Evolutionary conservation across 1,140 invertebrate species (phyloP).

Genomic region (Drosophila asahinai): DNA sequence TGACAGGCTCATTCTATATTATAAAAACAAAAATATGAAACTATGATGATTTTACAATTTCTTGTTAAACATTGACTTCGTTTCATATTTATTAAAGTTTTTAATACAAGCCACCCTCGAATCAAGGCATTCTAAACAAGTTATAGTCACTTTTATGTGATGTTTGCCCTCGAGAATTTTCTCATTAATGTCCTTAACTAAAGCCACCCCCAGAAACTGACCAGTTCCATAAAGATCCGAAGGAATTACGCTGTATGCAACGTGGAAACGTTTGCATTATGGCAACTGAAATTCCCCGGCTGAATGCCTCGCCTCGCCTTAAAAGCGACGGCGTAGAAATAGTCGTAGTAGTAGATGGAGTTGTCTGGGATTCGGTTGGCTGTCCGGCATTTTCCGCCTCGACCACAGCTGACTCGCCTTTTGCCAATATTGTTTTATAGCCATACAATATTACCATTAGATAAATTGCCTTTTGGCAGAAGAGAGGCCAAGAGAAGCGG

Average conservation of each 20-base stretch:
- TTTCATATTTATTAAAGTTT: too few relatives aligned
- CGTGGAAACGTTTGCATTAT: constrained; percentile 24
- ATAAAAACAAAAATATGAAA: background rate
- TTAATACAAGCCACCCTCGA: background rate
- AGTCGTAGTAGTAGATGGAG: constrained; percentile 1
- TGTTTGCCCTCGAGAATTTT: background rate
- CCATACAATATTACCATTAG: constrained; percentile 83
- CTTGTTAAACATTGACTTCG: too few relatives aligned
- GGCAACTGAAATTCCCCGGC: constrained; percentile 35
- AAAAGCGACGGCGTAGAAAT: constrained; percentile 47
- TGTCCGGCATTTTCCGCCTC: constrained; percentile 19
- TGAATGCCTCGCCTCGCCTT: constrained; percentile 43
- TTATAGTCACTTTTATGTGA: background rate
- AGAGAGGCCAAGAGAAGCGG: background rate
- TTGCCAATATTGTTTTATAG: constrained; percentile 81
- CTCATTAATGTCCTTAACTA: constrained; percentile 14
- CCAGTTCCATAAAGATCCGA: background rate
- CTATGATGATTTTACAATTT: background rate
- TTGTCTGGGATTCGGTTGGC: background rate
- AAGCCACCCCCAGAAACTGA: constrained; percentile 14
- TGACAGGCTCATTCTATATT: too few relatives aligned
- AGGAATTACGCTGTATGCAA: constrained; percentile 19
- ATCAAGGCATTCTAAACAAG: background rate
- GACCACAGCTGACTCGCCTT: constrained; percentile 62
- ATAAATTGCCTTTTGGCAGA: constrained; percentile 77